Conservation (phyloP, 2,888 invertebrate species). For the Epinotia bilunana region DNA sequence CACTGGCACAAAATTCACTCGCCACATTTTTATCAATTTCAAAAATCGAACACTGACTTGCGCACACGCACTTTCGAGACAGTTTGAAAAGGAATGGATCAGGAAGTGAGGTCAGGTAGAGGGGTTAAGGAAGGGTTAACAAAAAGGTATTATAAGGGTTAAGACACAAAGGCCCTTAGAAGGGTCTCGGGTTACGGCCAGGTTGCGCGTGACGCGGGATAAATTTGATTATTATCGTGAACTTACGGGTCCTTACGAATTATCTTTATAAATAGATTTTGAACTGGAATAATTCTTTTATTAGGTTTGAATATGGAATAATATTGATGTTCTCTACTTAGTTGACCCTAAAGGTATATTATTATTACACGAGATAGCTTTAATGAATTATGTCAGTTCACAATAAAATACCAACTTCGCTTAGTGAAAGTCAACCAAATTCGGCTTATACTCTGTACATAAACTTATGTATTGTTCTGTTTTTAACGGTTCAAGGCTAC, state of each 20-base stretch:
- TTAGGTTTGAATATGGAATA: neutral
- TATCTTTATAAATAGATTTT: constrained; percentile 22
- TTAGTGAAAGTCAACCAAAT: neutral
- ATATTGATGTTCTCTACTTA: neutral
- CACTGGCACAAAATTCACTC: constrained; percentile 41
- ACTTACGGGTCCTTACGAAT: constrained; percentile 12
- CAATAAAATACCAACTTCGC: neutral
- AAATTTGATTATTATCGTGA: constrained; percentile 41
- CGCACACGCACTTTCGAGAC: constrained; percentile 79
- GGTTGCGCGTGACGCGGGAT: constrained; percentile 63
- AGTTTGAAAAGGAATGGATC: constrained; percentile 78
- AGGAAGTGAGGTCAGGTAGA: constrained; percentile 83
- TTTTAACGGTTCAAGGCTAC: neutral
- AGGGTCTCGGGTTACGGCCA: constrained; percentile 70
- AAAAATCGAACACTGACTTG: constrained; percentile 60
- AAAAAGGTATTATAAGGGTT: constrained; percentile 78
- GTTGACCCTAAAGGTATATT: no score
- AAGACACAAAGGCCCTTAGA: constrained; percentile 67
- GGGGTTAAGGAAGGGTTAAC: constrained; percentile 82
- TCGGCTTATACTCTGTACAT: neutral
- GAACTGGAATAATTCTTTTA: constrained; percentile 2
- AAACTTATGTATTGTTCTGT: neutral
- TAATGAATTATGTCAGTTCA: no score
- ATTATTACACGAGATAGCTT: no score
- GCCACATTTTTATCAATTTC: constrained; percentile 45